These are phyloP conservation scores for Dexiosoma caninum DNA, from an alignment of 2,888 invertebrate species.

Conservation along the genomic window DNA sequence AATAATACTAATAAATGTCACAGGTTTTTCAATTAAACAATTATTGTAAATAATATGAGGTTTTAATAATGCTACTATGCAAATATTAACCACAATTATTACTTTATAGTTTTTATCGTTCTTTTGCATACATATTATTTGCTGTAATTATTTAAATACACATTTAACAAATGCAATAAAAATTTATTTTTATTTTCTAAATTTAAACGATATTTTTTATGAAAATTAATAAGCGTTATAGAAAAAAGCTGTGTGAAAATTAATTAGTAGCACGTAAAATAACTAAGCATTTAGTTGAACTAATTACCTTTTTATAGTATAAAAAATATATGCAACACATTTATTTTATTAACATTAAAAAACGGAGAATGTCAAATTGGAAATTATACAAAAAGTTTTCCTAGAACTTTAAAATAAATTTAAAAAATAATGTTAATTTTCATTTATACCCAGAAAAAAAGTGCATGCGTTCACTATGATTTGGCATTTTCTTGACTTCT, in stretches of 20 bases:
- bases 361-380: neutral
- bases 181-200: neutral
- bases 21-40: neutral
- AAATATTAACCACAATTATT: neutral
- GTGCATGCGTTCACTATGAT: too few relatives aligned
- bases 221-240: neutral
- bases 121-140: neutral
- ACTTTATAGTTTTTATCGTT: neutral
- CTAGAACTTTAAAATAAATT: too few relatives aligned
- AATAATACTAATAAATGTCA: constrained; percentile 20
- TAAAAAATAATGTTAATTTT: too few relatives aligned
- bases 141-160: neutral
- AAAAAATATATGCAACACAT: neutral
- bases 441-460: too few relatives aligned
- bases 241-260: neutral
- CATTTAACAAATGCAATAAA: neutral
- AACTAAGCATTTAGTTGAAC: neutral
- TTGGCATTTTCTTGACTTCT: too few relatives aligned
- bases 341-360: neutral
- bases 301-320: neutral
- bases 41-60: neutral
- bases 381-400: too few relatives aligned
- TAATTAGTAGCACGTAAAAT: neutral
- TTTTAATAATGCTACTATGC: constrained; percentile 2
- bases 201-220: too few relatives aligned